These are phyloP conservation scores for Nymphicus hollandicus DNA, from an alignment of 2,113 vertebrate genomes.

Conservation along the genomic window DNA sequence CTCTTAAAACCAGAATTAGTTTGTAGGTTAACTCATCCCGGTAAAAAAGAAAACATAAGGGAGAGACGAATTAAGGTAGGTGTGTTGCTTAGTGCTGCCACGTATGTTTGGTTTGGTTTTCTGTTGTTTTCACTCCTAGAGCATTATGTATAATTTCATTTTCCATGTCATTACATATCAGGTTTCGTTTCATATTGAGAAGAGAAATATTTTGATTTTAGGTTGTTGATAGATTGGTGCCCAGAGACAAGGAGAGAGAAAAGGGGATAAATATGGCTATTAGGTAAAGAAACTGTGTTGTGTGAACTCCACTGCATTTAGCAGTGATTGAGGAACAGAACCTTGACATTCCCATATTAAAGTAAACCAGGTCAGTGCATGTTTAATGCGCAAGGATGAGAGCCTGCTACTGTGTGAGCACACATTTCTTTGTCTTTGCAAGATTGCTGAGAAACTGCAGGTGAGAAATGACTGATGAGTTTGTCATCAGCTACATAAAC, in stretches of 20 bases:
- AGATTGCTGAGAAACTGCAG: background rate
- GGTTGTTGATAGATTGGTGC: background rate
- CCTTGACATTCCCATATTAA: background rate
- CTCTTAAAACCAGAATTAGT: background rate
- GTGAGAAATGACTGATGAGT: background rate
- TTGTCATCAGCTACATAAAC: background rate
- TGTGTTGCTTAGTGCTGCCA: background rate
- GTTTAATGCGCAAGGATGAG: background rate
- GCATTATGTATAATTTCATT: background rate
- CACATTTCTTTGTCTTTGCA: background rate
- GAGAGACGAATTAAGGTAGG: background rate
- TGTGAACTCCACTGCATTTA: background rate
- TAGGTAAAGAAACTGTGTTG: background rate
- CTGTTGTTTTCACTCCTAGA: background rate
- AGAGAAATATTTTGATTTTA: background rate
- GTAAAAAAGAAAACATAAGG: background rate
- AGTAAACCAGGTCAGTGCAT: background rate
- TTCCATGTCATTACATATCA: background rate
- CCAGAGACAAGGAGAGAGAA: background rate
- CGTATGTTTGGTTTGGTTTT: background rate
- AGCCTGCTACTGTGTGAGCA: background rate
- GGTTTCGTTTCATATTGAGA: background rate
- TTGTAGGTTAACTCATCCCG: background rate
- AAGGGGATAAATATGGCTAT: background rate
- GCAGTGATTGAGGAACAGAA: background rate